Percentiles rank a stretch among this genome's conserved stretches.
These are phyloP conservation scores for Vesta saturnalis DNA, from an alignment of 2,888 invertebrate genomes.

Conservation along the genomic window DNA sequence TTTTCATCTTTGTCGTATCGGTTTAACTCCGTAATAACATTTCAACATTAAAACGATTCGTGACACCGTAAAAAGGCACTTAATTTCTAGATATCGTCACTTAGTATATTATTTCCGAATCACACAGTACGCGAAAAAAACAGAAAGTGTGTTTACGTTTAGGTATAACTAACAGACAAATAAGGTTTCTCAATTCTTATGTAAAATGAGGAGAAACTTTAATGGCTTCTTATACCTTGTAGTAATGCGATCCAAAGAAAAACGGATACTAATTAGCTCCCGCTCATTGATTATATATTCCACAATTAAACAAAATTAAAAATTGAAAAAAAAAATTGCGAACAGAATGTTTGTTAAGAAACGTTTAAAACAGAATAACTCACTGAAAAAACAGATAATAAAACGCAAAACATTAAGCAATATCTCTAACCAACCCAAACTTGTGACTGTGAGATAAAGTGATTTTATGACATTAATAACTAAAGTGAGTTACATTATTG, in stretches of 20 bases:
- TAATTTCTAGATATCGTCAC: not conserved
- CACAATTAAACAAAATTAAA: not conserved
- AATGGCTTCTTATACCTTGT: constrained; percentile 33
- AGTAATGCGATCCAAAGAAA: constrained; percentile 24
- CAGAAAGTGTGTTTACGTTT: constrained; percentile 14
- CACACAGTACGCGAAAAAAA: constrained; percentile 10
- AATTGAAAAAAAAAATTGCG: not conserved
- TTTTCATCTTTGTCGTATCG: constrained; percentile 24
- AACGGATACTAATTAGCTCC: constrained; percentile 3
- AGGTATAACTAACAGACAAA: constrained; percentile 19
- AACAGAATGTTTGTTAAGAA: too few species aligned
- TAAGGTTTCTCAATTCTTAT: constrained; percentile 33
- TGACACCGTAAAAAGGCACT: not conserved
- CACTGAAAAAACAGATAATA: not conserved
- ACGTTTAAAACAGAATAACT: too few species aligned
- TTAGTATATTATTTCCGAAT: not conserved
- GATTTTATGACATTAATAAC: not conserved
- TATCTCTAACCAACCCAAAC: not conserved
- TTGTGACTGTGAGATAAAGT: not conserved
- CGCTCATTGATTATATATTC: not conserved
- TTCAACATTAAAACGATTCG: not conserved
- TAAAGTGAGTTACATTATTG: not conserved
- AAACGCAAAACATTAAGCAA: constrained; percentile 5
- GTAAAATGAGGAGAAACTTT: constrained; percentile 30
- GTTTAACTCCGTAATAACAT: constrained; percentile 12